Base-by-base conservation (phyloP, 2,888 invertebrate genomes). In the Palloptera scutellata region DNA sequence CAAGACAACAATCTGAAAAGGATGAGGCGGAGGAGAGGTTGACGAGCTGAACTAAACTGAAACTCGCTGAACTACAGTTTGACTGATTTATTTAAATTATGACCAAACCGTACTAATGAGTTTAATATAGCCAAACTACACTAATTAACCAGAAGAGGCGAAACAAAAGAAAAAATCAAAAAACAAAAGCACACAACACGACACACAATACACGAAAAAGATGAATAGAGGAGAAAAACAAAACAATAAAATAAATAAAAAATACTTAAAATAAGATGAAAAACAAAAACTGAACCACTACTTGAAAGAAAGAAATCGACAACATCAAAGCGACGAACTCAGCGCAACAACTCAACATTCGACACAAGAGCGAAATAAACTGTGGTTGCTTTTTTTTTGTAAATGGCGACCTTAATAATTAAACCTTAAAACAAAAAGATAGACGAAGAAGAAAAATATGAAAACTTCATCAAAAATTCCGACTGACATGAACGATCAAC, bases 391-490 rank as follows among this genome's bases (percentile, higher is more conserved):
- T n/a, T n/a, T n/a, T n/a, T n/a, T 30, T 30, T 30, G 6, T 30
- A 64, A 61, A 66, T 57, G 62, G 52, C 66, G 68, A 71, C 68
- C 68, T 69, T 70, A 70, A 71, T 70, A 66, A 69, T 68, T 62
- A 67, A 65, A 65, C 45, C 30, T 68, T 70, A 52, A 66, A 66
- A 75, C 43, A 53, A 59, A 55, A 61, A 52, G n/a, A 53, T 30
- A 55, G 67, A 48, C 41, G 53, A n/a, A 69, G 75, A 72, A 45
- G 73, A 71, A 70, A 64, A 67, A 64, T 66, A 66, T 70, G 68
- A 58, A 60, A 52, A 57, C 51, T 59, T 66, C 30, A 61, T 48
- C 53, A 64, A 67, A 43, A 63, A 45, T 65, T 65, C 51, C 60
- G 17, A 59, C 12, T 55, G 60, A 48, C 61, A 48, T 57, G 40